These are phyloP conservation scores for Melanocharis versteri DNA, from an alignment of 2,113 vertebrate genomes.

Conservation along the genomic window DNA sequence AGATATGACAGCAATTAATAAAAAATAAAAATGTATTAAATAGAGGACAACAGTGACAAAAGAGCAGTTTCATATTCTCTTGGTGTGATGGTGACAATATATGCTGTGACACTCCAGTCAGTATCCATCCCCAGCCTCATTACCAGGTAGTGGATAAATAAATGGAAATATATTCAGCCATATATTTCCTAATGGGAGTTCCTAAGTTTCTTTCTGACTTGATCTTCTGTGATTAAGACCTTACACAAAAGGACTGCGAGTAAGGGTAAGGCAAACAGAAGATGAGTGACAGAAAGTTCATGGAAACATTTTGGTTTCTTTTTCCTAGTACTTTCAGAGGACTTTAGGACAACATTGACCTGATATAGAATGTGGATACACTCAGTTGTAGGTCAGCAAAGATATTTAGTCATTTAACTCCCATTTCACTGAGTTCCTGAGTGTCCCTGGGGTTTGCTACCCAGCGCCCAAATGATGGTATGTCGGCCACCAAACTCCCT, in stretches of 20 bases:
- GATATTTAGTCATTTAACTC: background rate
- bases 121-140: background rate
- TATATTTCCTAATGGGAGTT: background rate
- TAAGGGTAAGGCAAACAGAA: background rate
- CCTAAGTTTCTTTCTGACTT: background rate
- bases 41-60: background rate
- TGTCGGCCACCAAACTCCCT: background rate
- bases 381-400: background rate
- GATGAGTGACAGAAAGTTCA: background rate
- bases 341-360: background rate
- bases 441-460: background rate
- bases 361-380: background rate
- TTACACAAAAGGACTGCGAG: background rate
- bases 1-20: background rate
- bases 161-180: background rate
- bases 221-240: background rate
- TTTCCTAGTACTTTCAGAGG: background rate
- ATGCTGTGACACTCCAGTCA: background rate
- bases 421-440: background rate
- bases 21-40: background rate
- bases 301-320: background rate
- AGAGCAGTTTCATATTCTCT: background rate
- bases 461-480: background rate
- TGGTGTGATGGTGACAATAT: background rate
- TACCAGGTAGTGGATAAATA: background rate